Base-by-base conservation (phyloP, 2,888 invertebrate genomes). In the Ptychoptera contaminata region DNA sequence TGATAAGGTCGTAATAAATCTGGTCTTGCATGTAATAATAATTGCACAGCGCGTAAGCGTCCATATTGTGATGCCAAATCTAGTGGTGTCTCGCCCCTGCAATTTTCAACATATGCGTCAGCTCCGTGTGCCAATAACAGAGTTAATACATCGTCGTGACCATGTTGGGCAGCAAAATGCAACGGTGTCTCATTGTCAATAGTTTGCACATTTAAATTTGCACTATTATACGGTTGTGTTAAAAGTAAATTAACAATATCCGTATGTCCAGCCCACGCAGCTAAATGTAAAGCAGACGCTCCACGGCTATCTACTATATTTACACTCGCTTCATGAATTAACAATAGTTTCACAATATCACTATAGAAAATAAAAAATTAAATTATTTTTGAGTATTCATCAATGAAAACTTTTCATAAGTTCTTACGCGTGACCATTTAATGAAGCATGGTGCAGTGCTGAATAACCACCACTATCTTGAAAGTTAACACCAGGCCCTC, bases 21-120 rank as follows among this genome's bases (percentile, higher is more conserved):
- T 1, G 91, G 88, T 63, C 87, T 81, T 12, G 82, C 81, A 51
- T 81, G 74, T 31, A 94, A 77, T 50, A 96, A 69, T 55, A 85
- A 73, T 64, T 90, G 83, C 44, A 94, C 93, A 1, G 88, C 88
- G 58, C 90, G 86, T 61, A 87, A 69, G 2, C 65, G 60, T 57
- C 87, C 88, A 65, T 86, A 88, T 67, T 93, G 90, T 43, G 92
- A 87, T 8, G 96, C 94, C 48, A 97, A 74, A 64, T 97, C 96
- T 56, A 97, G 69, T 0, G 94, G 85, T 32, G 91, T 90, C 64
- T 94, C 94, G 44, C 87, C 86, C 48, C 82, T 79, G 53, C 76
- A 76, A 65, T 93, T 93, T 53, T 82, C 76, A 58, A 91, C 79
- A 53, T 82, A 79, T 38, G 92, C 87, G 70, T 94, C 88, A 55